Evolutionary conservation across 2,888 invertebrate species (phyloP), one percentile per base, ranked within the genome.

Genomic region (Thera britannica): DNA sequence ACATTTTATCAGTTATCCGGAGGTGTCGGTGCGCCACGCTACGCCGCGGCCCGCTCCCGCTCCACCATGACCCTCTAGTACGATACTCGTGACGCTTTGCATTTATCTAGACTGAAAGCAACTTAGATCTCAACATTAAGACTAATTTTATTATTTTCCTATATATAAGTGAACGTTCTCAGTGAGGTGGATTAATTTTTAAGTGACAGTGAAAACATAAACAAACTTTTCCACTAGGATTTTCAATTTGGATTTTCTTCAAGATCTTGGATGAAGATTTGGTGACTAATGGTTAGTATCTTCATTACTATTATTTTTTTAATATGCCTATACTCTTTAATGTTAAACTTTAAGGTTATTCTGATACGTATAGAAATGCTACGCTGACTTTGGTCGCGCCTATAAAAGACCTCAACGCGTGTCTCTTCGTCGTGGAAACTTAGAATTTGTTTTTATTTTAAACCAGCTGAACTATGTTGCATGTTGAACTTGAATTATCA

Each of bases 81-180:
- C 80, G 80, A 85, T 83, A 85, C 81, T 76, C 79, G 83, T 87
- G 83, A 85, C 82, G 76, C 81, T 87, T 86, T 88, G 87, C 88
- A 89, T 88, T 88, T 88, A 87, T 81, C 80, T 87, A 90, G 93
- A 93, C 93, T 93, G 93, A 92, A 89, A 85, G 92, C 83, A 93
- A 93, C 93, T 77, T 87, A 90, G 93, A 93, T 93, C 93, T 93
- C 93, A 93, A 88, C 79, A 87, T 34, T 83, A 93, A 93, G 93
- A 93, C 93, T 93, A 89, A 89, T 89, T 88, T 89, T 85, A 85
- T 80, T 79, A 84, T 77, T 79, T 81, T 77, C 76, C 74, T 68
- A 73, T 84, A 84, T 79, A 83, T 92, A 89, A 92, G 92, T 92
- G 92, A 89, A 88, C 79, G 84, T 86, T 86, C 72, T 75, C 73